Percentiles rank a stretch among this genome's conserved stretches.
These are phyloP conservation scores for Telenomus remus DNA, from an alignment of 1,140 invertebrate genomes.

Conservation along the genomic window DNA sequence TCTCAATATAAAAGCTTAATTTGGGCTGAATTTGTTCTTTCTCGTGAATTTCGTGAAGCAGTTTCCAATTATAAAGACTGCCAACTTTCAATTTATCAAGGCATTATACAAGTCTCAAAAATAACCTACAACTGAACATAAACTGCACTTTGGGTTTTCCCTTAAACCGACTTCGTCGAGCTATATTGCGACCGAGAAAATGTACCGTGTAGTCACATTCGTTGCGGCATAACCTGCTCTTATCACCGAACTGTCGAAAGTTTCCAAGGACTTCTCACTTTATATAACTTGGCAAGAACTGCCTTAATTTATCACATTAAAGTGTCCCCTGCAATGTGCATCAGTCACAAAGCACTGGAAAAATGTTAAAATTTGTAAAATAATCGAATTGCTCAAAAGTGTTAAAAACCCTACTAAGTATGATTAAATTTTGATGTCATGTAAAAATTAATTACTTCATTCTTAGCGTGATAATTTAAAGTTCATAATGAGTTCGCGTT, in stretches of 20 bases:
- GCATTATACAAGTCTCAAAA: not conserved
- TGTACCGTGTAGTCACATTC: conserved; percentile 41
- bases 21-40: too few species aligned
- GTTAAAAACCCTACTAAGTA: too few species aligned
- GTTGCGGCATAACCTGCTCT: conserved; percentile 38
- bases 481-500: too few species aligned
- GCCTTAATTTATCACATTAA: conserved; percentile 50
- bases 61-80: too few species aligned
- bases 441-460: too few species aligned
- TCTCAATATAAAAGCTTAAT: too few species aligned
- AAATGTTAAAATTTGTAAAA: too few species aligned
- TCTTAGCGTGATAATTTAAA: too few species aligned
- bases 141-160: conserved; percentile 30
- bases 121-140: conserved; percentile 18
- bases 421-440: too few species aligned
- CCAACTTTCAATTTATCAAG: too few species aligned
- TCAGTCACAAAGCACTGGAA: conserved; percentile 13
- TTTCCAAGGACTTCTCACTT: conserved; percentile 31
- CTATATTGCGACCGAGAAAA: conserved; percentile 38
- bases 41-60: too few species aligned
- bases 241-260: conserved; percentile 42
- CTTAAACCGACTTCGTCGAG: conserved; percentile 34
- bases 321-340: conserved; percentile 27
- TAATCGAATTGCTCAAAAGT: too few species aligned
- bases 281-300: conserved; percentile 41